These are phyloP conservation scores for Crepidodera aurea DNA, from an alignment of 2,888 invertebrate genomes.

Conservation along the genomic window DNA sequence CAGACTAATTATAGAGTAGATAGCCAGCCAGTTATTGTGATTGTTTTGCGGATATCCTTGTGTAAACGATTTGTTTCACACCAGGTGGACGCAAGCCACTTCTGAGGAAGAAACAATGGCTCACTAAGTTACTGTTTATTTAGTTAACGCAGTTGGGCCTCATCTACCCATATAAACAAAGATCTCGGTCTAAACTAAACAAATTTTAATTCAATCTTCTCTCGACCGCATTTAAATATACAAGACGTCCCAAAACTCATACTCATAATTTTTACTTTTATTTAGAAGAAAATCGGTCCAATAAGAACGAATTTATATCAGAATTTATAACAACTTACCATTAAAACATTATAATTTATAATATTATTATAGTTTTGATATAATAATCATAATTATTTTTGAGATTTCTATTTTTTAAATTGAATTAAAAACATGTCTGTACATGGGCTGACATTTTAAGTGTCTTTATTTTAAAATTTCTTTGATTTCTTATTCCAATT, in stretches of 20 bases:
- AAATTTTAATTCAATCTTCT: conserved; percentile 40
- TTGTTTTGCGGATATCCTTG: conserved; percentile 40
- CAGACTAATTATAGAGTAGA: conserved; percentile 28
- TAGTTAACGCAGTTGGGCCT: conserved; percentile 58
- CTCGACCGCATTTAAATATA: conserved; percentile 17
- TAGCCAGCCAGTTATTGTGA: conserved; percentile 36
- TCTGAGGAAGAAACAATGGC: conserved; percentile 57
- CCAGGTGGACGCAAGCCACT: conserved; percentile 59
- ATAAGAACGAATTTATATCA: too few species aligned
- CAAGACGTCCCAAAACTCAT: background rate
- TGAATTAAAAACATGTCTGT: too few species aligned
- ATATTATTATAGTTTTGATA: too few species aligned
- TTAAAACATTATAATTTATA: too few species aligned
- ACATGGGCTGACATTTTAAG: too few species aligned
- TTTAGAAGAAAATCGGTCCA: too few species aligned
- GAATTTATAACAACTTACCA: too few species aligned
- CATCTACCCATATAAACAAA: conserved; percentile 54
- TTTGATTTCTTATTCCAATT: too few species aligned
- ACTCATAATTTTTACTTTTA: too few species aligned
- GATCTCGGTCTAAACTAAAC: conserved; percentile 51
- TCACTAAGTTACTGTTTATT: conserved; percentile 57
- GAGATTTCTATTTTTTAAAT: too few species aligned
- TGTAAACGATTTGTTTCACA: conserved; percentile 46
- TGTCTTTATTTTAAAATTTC: too few species aligned
- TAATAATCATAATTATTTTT: too few species aligned